phyloP scores from a whole-genome alignment of 1,140 invertebrate genomes.

The Drosophila tropicalis region DNA sequence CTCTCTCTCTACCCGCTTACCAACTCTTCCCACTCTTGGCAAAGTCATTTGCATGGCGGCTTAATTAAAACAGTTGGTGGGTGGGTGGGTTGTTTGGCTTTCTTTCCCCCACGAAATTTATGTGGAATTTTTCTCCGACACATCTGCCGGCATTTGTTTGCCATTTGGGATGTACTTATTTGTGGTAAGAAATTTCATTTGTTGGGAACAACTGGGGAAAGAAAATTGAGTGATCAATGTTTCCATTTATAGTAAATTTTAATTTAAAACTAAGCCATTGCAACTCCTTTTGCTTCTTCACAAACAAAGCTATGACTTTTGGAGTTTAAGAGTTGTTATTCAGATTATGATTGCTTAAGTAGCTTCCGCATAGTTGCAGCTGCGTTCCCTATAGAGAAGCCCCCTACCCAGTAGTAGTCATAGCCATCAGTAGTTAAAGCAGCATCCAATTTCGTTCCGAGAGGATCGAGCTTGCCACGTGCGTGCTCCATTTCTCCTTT shows the following conservation, averaged over 20 bases:
- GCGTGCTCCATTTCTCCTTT: constrained; percentile 68
- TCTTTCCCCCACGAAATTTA: constrained; percentile 16
- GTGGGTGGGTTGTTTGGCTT: constrained; percentile 41
- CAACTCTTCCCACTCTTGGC: constrained; percentile 37
- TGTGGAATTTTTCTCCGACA: not conserved
- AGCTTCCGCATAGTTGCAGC: constrained; percentile 59
- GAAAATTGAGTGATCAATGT: not conserved
- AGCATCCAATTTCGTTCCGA: constrained; percentile 63
- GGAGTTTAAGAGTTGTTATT: constrained; percentile 31
- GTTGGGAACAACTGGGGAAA: not conserved
- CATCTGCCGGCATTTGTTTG: not conserved
- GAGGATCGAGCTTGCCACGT: constrained; percentile 54
- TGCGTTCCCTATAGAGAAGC: constrained; percentile 46
- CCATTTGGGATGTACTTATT: not conserved
- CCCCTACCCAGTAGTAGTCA: constrained; percentile 12
- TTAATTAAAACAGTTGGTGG: constrained; percentile 78
- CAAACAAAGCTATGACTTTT: constrained; percentile 27
- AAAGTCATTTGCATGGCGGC: constrained; percentile 73
- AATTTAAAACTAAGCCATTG: not conserved
- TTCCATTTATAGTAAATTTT: not conserved
- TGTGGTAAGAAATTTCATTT: not conserved
- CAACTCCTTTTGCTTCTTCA: constrained; percentile 8
- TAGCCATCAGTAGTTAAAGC: not conserved
- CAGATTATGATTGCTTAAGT: constrained; percentile 51
- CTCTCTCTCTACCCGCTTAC: not conserved